These are phyloP conservation scores for Heliconius eleuchia DNA, from an alignment of 1,140 invertebrate genomes.

Conservation along the genomic window DNA sequence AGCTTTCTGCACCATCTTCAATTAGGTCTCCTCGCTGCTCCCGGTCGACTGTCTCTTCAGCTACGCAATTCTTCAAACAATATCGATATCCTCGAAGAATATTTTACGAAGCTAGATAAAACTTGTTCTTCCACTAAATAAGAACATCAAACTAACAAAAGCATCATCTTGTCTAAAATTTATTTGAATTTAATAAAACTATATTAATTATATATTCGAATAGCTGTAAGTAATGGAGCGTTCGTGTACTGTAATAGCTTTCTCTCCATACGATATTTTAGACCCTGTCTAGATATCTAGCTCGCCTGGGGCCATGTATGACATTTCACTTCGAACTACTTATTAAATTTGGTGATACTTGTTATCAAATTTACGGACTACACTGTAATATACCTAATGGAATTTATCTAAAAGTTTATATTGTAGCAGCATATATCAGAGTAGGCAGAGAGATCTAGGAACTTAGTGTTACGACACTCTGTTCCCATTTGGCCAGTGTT, in stretches of 20 bases:
- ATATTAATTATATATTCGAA: conserved; percentile 1
- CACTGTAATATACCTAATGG: neutral
- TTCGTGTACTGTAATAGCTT: conserved; percentile 23
- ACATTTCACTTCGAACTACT: conserved; percentile 14
- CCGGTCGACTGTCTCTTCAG: too few relatives aligned
- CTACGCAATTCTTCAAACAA: too few relatives aligned
- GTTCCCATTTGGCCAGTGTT: too few relatives aligned
- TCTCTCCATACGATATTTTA: conserved; percentile 18
- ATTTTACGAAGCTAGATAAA: too few relatives aligned
- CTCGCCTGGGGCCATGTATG: conserved; percentile 7
- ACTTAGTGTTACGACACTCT: too few relatives aligned
- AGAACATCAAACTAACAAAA: too few relatives aligned
- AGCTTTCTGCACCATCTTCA: too few relatives aligned
- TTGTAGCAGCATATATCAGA: too few relatives aligned
- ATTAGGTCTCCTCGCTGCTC: too few relatives aligned
- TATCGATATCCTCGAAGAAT: too few relatives aligned
- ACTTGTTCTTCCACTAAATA: too few relatives aligned
- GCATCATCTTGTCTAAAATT: neutral
- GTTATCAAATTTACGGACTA: neutral
- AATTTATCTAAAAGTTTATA: neutral
- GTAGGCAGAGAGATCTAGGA: too few relatives aligned
- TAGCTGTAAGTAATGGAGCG: neutral
- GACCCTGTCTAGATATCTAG: conserved; percentile 22
- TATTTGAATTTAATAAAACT: neutral
- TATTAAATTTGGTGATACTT: conserved; percentile 4